phyloP scores from a whole-genome alignment of 2,888 invertebrate genomes.

The Epinotia ramella region DNA sequence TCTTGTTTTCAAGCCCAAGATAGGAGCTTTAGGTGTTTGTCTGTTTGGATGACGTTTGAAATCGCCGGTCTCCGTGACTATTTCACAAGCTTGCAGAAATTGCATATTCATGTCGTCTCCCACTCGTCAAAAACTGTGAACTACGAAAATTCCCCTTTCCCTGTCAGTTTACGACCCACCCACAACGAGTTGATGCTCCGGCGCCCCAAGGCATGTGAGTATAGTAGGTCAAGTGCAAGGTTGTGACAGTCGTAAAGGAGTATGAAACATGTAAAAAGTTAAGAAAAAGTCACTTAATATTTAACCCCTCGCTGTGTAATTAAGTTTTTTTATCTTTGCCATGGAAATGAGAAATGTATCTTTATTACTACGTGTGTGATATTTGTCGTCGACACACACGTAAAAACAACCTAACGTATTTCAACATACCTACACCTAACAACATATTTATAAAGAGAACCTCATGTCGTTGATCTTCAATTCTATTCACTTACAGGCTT shows the following conservation, averaged over 20 bases:
- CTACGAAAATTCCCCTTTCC: conserved; percentile 14
- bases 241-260: conserved; percentile 1
- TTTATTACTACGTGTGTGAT: too few species aligned
- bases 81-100: background rate
- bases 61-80: background rate
- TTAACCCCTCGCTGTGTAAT: background rate
- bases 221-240: conserved; percentile 36
- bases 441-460: too few species aligned
- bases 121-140: background rate
- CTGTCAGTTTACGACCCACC: conserved; percentile 11
- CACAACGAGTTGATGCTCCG: conserved; percentile 1
- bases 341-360: too few species aligned
- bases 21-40: conserved; percentile 48
- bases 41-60: background rate
- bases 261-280: background rate
- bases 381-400: too few species aligned
- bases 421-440: too few species aligned
- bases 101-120: background rate
- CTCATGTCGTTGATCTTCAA: background rate
- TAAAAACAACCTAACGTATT: too few species aligned
- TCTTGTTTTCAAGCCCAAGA: conserved; percentile 63
- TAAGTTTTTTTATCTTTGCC: background rate
- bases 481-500: background rate
- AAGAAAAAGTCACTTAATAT: background rate
- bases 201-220: conserved; percentile 7